These are phyloP conservation scores for Hyperoplus lanceolatus DNA, from an alignment of 2,797 vertebrate species.

Conservation along the genomic window DNA sequence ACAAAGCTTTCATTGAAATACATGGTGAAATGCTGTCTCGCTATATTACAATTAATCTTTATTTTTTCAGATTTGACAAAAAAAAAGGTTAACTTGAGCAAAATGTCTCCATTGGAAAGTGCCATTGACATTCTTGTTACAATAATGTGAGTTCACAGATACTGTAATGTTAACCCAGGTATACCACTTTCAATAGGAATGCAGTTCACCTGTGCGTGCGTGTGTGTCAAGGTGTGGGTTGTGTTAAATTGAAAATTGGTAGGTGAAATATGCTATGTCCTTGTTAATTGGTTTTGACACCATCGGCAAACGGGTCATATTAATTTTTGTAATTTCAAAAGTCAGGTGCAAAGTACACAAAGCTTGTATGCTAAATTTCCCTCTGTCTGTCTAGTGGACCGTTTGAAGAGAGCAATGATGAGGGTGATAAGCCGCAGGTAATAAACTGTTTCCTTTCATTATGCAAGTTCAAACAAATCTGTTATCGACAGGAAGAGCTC, in stretches of 20 bases:
- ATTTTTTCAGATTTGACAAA: not conserved
- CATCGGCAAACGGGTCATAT: constrained; percentile 19
- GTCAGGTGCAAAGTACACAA: constrained; percentile 27
- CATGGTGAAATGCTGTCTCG: not conserved
- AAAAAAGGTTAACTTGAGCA: not conserved
- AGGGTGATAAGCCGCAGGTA: constrained; percentile 27
- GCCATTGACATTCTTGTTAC: not conserved
- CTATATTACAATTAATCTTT: not conserved
- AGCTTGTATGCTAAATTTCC: constrained; percentile 40
- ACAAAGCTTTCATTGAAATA: constrained; percentile 59
- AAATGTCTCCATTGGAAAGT: not conserved
- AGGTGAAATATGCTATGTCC: constrained; percentile 11
- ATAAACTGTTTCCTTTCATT: constrained; percentile 50
- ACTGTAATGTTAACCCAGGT: too few species aligned
- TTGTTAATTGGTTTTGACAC: constrained; percentile 43
- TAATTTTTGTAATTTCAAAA: constrained; percentile 47
- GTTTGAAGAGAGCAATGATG: constrained; percentile 26
- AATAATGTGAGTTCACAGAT: not conserved
- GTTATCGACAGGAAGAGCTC: constrained; percentile 11
- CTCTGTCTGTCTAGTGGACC: constrained; percentile 42
- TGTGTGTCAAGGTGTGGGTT: not conserved
- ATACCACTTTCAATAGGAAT: not conserved
- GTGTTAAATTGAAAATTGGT: constrained; percentile 16
- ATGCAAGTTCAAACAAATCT: constrained; percentile 43
- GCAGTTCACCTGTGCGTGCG: not conserved